These are phyloP conservation scores for Ceratina japonica DNA, from an alignment of 1,140 invertebrate species.

Conservation along the genomic window DNA sequence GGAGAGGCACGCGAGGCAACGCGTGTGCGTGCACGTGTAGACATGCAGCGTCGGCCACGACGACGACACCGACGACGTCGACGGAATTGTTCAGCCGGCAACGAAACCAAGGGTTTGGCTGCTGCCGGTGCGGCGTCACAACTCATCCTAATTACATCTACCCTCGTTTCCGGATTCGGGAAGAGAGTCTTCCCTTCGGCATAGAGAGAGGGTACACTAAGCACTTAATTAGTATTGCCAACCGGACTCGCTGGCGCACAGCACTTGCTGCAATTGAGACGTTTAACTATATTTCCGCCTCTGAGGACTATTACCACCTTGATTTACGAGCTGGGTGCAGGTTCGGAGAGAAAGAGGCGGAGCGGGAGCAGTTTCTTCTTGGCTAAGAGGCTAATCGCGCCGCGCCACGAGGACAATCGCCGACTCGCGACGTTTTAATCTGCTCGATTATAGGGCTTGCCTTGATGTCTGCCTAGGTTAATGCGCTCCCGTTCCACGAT, in stretches of 20 bases:
- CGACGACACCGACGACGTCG: slow-evolving; percentile 5
- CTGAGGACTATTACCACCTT: slow-evolving; percentile 53
- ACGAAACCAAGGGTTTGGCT: slow-evolving; percentile 59
- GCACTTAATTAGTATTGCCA: slow-evolving; percentile 74
- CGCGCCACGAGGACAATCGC: slow-evolving; percentile 13
- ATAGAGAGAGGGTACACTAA: slow-evolving; percentile 55
- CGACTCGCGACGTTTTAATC: slow-evolving; percentile 37
- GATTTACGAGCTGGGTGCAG: slow-evolving; percentile 40
- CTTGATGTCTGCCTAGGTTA: background rate
- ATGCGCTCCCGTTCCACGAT: background rate
- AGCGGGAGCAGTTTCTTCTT: slow-evolving; percentile 6
- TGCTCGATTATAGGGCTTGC: slow-evolving; percentile 10
- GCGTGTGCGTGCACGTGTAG: slow-evolving; percentile 29
- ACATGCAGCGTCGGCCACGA: slow-evolving; percentile 11
- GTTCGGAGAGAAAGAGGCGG: background rate
- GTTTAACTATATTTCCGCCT: slow-evolving; percentile 69
- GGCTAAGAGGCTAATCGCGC: slow-evolving; percentile 2
- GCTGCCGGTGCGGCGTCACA: slow-evolving; percentile 64
- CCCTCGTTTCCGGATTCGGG: slow-evolving; percentile 71
- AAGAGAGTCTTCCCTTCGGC: slow-evolving; percentile 61
- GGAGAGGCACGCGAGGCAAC: slow-evolving; percentile 7
- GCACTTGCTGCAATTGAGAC: slow-evolving; percentile 65
- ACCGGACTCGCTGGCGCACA: slow-evolving; percentile 62
- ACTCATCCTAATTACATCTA: slow-evolving; percentile 76
- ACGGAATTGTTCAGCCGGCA: slow-evolving; percentile 41